Conservation (phyloP, 2,888 invertebrate genomes). For the Protonemura montana region DNA sequence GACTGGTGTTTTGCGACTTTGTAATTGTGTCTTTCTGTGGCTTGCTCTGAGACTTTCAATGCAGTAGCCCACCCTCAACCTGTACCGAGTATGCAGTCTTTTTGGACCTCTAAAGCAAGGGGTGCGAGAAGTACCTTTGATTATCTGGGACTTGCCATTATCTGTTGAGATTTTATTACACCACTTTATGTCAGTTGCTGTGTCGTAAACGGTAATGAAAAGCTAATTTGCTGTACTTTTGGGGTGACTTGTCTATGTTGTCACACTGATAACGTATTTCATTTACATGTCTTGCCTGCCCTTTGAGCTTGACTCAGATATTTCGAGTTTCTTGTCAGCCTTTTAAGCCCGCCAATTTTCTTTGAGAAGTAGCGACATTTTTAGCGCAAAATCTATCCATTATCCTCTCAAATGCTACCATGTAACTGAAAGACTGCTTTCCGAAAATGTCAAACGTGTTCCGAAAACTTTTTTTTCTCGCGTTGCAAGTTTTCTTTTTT, state of each 20-base stretch:
- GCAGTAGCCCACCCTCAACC: conserved; percentile 10
- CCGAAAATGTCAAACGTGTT: conserved; percentile 29
- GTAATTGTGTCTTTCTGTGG: conserved; percentile 31
- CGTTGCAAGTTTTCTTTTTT: background rate
- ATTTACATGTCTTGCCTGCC: background rate
- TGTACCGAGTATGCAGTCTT: background rate
- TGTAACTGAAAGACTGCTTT: background rate
- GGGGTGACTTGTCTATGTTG: background rate
- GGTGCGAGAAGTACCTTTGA: conserved; percentile 7
- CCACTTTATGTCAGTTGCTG: conserved; percentile 12
- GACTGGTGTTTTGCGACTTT: conserved; percentile 30
- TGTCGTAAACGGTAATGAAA: background rate
- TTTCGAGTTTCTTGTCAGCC: background rate
- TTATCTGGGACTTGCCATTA: conserved; percentile 12
- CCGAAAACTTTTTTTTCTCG: conserved; percentile 1
- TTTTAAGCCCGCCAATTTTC: background rate
- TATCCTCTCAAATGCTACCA: background rate
- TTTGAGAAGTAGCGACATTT: background rate
- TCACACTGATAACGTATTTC: background rate
- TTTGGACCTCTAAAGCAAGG: background rate
- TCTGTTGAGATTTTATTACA: background rate
- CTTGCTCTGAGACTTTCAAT: background rate
- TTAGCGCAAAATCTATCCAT: background rate
- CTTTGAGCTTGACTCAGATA: background rate
- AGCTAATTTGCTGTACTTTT: background rate